These are phyloP conservation scores for Drosophila buzzatii DNA, from an alignment of 2,888 invertebrate species.

Conservation along the genomic window DNA sequence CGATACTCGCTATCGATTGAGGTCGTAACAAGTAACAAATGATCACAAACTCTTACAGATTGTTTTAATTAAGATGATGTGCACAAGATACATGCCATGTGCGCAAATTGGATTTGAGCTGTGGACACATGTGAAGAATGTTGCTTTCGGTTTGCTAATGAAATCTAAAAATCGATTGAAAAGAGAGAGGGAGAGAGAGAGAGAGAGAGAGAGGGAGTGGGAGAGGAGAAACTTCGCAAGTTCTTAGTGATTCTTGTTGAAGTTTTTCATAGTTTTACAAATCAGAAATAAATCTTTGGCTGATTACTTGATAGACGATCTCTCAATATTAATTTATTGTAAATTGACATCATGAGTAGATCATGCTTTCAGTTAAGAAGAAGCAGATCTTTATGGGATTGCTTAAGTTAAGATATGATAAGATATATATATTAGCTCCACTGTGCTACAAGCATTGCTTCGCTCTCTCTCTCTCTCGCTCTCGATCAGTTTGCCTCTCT, in stretches of 20 bases:
- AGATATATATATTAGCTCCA: constrained; percentile 26
- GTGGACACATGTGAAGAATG: background rate
- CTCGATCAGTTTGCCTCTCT: background rate
- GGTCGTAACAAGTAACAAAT: constrained; percentile 1
- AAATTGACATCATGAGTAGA: no score
- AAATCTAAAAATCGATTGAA: background rate
- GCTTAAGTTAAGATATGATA: background rate
- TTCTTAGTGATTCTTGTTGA: background rate
- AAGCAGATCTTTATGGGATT: background rate
- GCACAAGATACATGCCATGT: background rate
- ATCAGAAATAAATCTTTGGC: no score
- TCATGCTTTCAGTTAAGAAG: no score
- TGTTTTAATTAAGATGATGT: constrained; percentile 7
- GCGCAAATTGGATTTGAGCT: background rate
- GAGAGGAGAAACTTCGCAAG: no score
- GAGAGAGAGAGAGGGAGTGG: no score
- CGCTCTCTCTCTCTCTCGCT: background rate
- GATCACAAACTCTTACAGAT: constrained; percentile 7
- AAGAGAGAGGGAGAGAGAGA: background rate
- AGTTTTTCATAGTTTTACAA: background rate
- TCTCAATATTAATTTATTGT: no score
- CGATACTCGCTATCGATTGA: constrained; percentile 11
- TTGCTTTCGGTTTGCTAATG: background rate
- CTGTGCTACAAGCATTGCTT: constrained; percentile 45
- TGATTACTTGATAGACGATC: no score